Evolutionary conservation across 2,113 vertebrate species (phyloP).

Genomic region (Muscicapa adusta): DNA sequence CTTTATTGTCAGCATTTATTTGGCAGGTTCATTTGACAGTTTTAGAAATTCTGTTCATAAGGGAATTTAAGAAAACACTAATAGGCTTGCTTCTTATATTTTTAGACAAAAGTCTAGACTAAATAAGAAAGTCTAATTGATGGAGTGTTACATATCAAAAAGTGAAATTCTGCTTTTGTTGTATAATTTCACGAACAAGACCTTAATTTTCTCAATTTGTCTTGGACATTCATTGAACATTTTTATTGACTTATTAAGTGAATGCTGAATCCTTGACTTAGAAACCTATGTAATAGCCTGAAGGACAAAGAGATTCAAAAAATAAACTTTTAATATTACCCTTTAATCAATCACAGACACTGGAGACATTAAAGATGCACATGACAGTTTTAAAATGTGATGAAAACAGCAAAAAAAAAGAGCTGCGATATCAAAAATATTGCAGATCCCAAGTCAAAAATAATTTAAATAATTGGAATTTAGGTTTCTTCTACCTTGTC

Average conservation of each 20-base stretch:
- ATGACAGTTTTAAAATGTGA: not conserved
- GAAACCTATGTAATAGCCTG: not conserved
- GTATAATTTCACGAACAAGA: not conserved
- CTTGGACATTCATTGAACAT: not conserved
- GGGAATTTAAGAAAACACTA: not conserved
- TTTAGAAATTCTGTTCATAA: not conserved
- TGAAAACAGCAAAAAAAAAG: not conserved
- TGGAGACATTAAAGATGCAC: not conserved
- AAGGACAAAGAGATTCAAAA: not conserved
- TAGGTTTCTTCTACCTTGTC: not conserved
- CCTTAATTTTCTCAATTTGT: not conserved
- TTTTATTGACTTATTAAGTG: not conserved
- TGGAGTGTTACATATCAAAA: not conserved
- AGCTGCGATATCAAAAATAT: not conserved
- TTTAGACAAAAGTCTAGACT: not conserved
- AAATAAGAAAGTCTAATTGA: not conserved
- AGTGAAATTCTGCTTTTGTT: not conserved
- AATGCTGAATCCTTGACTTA: not conserved
- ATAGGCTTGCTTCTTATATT: not conserved
- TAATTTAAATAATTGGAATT: not conserved
- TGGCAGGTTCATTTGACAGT: not conserved
- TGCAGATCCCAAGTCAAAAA: not conserved
- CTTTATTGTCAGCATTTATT: not conserved
- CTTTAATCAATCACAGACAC: not conserved
- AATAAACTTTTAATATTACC: not conserved